A percentile compares a stretch with the other conserved stretches of the same genome.
phyloP scores from a whole-genome alignment of 1,140 invertebrate species.

The Alviniconcha marisindica region DNA sequence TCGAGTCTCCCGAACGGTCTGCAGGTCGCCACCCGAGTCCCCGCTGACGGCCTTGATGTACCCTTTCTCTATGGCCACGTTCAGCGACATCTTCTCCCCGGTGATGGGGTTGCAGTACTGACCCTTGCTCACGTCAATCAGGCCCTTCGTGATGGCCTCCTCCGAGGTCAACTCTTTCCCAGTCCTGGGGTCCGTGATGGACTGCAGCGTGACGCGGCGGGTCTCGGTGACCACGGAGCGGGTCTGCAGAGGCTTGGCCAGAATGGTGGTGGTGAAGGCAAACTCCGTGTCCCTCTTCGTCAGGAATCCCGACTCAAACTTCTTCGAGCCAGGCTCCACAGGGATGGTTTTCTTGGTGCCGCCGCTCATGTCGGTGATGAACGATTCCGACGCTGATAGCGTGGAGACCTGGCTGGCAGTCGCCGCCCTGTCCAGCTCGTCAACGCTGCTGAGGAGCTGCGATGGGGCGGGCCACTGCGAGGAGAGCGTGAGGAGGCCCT shows the following conservation, averaged over 20 bases:
- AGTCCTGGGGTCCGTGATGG: conserved; percentile 88
- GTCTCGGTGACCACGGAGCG: conserved; percentile 66
- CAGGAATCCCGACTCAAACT: conserved; percentile 62
- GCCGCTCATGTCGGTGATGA: conserved; percentile 48
- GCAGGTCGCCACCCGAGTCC: conserved; percentile 49
- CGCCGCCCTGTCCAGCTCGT: conserved; percentile 28
- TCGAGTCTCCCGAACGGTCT: conserved; percentile 70
- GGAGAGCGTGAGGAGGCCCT: conserved; percentile 86
- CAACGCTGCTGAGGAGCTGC: conserved; percentile 81
- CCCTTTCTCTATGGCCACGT: conserved; percentile 84
- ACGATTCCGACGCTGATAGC: conserved; percentile 40
- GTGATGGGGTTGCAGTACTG: conserved; percentile 86
- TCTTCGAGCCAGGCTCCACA: conserved; percentile 44
- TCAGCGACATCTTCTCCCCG: conserved; percentile 84
- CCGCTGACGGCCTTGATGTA: conserved; percentile 59
- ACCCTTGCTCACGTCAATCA: conserved; percentile 80
- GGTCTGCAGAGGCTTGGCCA: conserved; percentile 65
- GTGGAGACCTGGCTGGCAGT: background rate
- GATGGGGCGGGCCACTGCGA: conserved; percentile 86
- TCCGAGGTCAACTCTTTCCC: conserved; percentile 87
- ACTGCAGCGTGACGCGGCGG: conserved; percentile 74
- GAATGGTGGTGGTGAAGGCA: conserved; percentile 67
- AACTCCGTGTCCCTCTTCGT: conserved; percentile 65
- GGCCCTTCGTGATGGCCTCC: conserved; percentile 83
- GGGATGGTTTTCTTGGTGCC: conserved; percentile 48